Evolutionary conservation across 2,797 vertebrate species (phyloP).

Genomic region (Luscinia luscinia): DNA sequence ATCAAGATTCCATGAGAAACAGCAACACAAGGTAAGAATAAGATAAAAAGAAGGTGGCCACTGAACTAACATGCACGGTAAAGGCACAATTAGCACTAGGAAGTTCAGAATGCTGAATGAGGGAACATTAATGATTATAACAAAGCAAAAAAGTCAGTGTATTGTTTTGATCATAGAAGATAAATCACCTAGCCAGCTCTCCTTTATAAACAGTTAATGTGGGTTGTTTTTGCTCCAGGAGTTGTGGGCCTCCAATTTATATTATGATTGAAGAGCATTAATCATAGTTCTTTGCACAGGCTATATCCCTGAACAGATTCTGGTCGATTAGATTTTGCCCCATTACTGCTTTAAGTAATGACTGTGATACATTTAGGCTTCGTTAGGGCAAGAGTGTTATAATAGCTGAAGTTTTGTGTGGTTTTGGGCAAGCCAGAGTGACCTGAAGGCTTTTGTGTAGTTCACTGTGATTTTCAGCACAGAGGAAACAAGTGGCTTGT

Average conservation of each 20-base stretch:
- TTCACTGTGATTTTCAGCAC: not conserved
- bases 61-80: not conserved
- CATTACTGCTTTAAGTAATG: not conserved
- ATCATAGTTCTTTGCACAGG: not conserved
- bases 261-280: not conserved
- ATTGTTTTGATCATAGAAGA: not conserved
- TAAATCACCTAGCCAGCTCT: not conserved
- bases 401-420: not conserved
- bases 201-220: not conserved
- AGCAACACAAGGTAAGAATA: not conserved
- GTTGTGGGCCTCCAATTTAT: not conserved
- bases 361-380: not conserved
- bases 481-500: not conserved
- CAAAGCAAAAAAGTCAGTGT: not conserved
- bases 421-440: not conserved
- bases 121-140: not conserved
- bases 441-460: not conserved
- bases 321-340: not conserved
- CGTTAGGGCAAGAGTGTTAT: not conserved
- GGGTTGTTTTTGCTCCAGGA: not conserved
- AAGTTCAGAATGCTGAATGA: not conserved
- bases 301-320: not conserved
- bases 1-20: not conserved
- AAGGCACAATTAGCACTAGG: not conserved
- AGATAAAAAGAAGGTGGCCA: not conserved